Percentiles rank a stretch among this genome's conserved stretches.
Conservation (phyloP, 2,113 vertebrate genomes). For the Bubo bubo region DNA sequence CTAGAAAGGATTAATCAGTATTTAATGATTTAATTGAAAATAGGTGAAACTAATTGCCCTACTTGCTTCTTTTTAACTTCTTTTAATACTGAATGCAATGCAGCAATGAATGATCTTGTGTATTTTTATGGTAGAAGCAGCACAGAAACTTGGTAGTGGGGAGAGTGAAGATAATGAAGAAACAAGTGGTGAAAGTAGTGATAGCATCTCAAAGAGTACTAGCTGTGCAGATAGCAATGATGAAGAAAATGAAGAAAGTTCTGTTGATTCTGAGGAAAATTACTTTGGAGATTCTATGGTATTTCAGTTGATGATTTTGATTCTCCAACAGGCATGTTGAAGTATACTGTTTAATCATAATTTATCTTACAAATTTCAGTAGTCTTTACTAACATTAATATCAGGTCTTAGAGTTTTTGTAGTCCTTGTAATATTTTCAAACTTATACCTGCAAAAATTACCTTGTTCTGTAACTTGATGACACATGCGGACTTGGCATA, state of each 20-base stretch:
- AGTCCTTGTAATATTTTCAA: not conserved
- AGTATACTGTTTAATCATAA: not conserved
- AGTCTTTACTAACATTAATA: not conserved
- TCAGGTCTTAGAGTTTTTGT: not conserved
- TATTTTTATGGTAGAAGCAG: slow-evolving; percentile 65
- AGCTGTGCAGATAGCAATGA: slow-evolving; percentile 4
- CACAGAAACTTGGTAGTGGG: not conserved
- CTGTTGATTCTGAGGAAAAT: slow-evolving; percentile 25
- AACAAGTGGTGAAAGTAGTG: slow-evolving; percentile 12
- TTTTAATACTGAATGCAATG: not conserved
- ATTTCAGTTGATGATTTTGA: not conserved
- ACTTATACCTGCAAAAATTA: not conserved
- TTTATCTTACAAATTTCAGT: not conserved
- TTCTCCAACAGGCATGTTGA: not conserved
- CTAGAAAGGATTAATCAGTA: not conserved
- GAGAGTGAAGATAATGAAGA: slow-evolving; percentile 45
- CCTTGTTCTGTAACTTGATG: not conserved
- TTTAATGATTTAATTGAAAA: not conserved
- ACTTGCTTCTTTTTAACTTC: not conserved
- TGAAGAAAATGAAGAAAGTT: slow-evolving; percentile 12
- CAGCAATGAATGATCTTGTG: not conserved
- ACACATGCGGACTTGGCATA: not conserved
- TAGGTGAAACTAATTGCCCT: not conserved
- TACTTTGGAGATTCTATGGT: not conserved
- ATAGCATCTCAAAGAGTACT: slow-evolving; percentile 6